phyloP scores from a whole-genome alignment of 2,113 vertebrate genomes.

The Podilymbus podiceps region DNA sequence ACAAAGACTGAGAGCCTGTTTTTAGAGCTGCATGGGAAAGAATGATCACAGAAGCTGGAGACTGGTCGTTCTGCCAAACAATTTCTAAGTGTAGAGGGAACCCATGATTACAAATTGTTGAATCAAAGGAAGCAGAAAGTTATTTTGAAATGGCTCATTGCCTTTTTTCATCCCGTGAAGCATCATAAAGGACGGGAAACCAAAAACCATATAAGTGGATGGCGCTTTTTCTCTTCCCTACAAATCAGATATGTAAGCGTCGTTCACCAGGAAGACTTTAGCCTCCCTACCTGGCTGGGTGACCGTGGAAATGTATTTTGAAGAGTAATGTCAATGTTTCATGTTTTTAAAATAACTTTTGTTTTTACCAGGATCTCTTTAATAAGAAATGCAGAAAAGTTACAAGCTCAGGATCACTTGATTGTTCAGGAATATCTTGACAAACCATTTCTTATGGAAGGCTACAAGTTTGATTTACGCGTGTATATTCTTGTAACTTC shows the following conservation, averaged over 20 bases:
- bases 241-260: not conserved
- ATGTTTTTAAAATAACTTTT: not conserved
- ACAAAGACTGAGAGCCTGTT: not conserved
- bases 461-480: conserved; percentile 97
- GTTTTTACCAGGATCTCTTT: conserved; percentile 88
- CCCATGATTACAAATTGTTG: not conserved
- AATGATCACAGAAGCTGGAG: not conserved
- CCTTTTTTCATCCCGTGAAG: not conserved
- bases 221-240: not conserved
- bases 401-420: conserved; percentile 95
- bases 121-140: conserved; percentile 34
- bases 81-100: conserved; percentile 9
- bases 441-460: conserved; percentile 97
- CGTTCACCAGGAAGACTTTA: not conserved
- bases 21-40: not conserved
- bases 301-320: not conserved
- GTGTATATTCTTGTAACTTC: conserved; percentile 98
- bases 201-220: not conserved
- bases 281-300: not conserved
- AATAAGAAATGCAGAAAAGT: conserved; percentile 96
- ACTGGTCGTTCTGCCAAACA: conserved; percentile 1
- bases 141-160: conserved; percentile 7
- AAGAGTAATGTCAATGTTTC: not conserved
- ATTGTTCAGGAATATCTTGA: conserved; percentile 99
- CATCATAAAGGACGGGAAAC: not conserved